These are phyloP conservation scores for Xenentodon cancila DNA, from an alignment of 2,797 vertebrate genomes.

Conservation along the genomic window DNA sequence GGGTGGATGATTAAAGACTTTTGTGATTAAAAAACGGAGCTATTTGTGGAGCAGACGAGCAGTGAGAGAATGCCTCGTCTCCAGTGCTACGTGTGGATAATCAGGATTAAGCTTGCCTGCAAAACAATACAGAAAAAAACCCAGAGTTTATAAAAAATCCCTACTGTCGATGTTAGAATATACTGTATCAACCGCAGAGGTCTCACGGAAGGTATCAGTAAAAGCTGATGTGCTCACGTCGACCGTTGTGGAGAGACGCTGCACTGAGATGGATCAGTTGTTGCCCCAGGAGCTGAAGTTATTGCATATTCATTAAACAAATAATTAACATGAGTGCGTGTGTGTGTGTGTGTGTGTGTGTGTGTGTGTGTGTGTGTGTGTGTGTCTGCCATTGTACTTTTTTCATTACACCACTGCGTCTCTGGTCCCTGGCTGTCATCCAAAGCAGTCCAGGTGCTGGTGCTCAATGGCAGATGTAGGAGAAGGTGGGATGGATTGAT, in stretches of 20 bases:
- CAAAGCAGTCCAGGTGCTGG: constrained; percentile 48
- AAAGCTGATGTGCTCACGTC: constrained; percentile 25
- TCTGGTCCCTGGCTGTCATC: constrained; percentile 56
- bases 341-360: constrained; percentile 35
- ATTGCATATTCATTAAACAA: constrained; percentile 79
- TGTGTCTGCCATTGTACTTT: constrained; percentile 38
- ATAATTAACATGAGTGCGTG: constrained; percentile 65
- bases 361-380: constrained; percentile 37
- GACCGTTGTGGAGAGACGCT: constrained; percentile 28
- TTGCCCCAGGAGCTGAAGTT: constrained; percentile 57
- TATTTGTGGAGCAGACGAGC: constrained; percentile 55
- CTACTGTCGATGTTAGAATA: constrained; percentile 27
- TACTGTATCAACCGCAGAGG: constrained; percentile 23
- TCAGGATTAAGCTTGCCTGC: constrained; percentile 60
- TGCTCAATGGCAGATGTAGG: constrained; percentile 11
- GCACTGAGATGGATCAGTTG: constrained; percentile 31
- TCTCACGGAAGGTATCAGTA: constrained; percentile 33
- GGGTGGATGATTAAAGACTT: constrained; percentile 65
- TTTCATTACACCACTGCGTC: constrained; percentile 54
- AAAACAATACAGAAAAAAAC: constrained; percentile 39
- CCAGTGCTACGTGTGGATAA: constrained; percentile 46
- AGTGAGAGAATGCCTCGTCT: constrained; percentile 29
- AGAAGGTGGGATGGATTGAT: constrained; percentile 62
- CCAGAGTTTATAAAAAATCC: constrained; percentile 24
- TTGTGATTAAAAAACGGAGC: constrained; percentile 43